A percentile compares a stretch with the other conserved stretches of the same genome.
These are phyloP conservation scores for Lamellibrachia columna DNA, from an alignment of 2,888 invertebrate species.

Conservation along the genomic window DNA sequence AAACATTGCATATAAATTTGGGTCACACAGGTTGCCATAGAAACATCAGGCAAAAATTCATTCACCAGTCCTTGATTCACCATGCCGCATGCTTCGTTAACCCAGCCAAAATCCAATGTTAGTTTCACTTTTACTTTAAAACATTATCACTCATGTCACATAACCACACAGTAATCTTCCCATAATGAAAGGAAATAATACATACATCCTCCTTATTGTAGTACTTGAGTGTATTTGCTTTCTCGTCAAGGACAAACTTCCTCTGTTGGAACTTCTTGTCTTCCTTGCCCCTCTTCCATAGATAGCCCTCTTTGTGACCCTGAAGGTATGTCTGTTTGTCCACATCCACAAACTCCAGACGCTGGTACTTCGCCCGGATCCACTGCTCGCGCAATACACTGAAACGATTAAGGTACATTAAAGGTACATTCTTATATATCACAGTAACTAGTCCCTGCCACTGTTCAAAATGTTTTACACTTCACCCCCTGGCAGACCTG, in stretches of 20 bases:
- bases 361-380: slow-evolving; percentile 89
- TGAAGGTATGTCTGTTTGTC: slow-evolving; percentile 80
- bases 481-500: too few species aligned
- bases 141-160: too few species aligned
- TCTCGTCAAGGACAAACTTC: slow-evolving; percentile 83
- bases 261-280: slow-evolving; percentile 84
- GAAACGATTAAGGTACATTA: slow-evolving; percentile 36
- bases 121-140: too few species aligned
- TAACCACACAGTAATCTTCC: too few species aligned
- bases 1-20: background rate
- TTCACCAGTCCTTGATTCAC: too few species aligned
- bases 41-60: background rate
- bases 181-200: background rate
- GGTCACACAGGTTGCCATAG: background rate
- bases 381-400: slow-evolving; percentile 89
- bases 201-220: slow-evolving; percentile 68
- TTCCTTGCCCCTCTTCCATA: slow-evolving; percentile 90
- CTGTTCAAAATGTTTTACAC: too few species aligned
- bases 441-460: background rate
- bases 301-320: slow-evolving; percentile 78
- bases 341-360: slow-evolving; percentile 85
- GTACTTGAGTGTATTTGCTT: slow-evolving; percentile 81
- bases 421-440: background rate
- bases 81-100: too few species aligned
- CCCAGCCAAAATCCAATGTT: too few species aligned